phyloP scores from a whole-genome alignment of 2,888 invertebrate species.

The Acrobasis repandana region DNA sequence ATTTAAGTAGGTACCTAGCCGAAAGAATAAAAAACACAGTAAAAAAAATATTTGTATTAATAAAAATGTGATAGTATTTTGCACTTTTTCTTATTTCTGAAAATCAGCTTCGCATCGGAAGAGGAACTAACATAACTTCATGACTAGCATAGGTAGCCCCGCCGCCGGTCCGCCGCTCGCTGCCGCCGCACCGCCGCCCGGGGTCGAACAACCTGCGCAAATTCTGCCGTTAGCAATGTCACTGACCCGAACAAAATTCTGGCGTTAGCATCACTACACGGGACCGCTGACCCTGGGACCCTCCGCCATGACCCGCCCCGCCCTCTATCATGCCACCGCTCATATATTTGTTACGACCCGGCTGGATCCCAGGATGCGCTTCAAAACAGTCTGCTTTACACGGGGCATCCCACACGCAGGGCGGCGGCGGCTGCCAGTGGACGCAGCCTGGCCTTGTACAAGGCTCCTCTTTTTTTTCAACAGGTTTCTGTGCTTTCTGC shows the following conservation, averaged over 20 bases:
- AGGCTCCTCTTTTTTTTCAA: conserved; percentile 50
- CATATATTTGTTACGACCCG: conserved; percentile 55
- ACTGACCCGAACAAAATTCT: conserved; percentile 39
- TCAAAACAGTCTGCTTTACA: conserved; percentile 76
- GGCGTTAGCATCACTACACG: conserved; percentile 31
- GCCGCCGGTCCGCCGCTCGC: conserved; percentile 50
- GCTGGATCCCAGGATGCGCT: conserved; percentile 54
- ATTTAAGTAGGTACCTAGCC: no score
- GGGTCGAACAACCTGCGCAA: conserved; percentile 66
- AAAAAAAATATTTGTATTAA: conserved; percentile 34
- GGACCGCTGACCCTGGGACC: neutral
- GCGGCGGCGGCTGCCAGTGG: conserved; percentile 69
- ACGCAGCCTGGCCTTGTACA: conserved; percentile 66
- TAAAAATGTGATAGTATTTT: conserved; percentile 36
- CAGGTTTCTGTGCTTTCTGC: conserved; percentile 40
- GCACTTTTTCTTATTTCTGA: conserved; percentile 36
- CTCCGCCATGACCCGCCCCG: neutral
- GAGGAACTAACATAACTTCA: conserved; percentile 67
- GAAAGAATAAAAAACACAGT: neutral
- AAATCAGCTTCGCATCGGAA: conserved; percentile 30
- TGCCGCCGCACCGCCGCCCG: conserved; percentile 46
- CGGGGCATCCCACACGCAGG: conserved; percentile 68
- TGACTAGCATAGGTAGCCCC: conserved; percentile 64
- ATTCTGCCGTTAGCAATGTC: conserved; percentile 57
- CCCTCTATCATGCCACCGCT: conserved; percentile 33